A percentile compares a stretch with the other conserved stretches of the same genome.
Evolutionary conservation across 2,797 vertebrate genomes (phyloP).

Genomic region (Poeciliopsis paucimaculata): DNA sequence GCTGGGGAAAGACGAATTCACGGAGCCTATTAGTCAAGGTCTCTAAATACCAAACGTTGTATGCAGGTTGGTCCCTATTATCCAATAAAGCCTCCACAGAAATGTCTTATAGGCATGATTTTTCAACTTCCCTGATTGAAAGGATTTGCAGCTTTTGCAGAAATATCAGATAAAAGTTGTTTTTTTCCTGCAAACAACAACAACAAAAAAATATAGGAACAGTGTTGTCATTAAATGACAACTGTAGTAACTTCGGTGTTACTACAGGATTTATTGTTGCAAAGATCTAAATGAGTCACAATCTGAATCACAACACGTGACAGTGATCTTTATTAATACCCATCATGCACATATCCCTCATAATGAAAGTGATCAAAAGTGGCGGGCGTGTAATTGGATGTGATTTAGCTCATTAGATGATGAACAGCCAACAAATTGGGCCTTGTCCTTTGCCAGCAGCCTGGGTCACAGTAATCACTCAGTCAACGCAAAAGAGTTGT

Average conservation of each 20-base stretch:
- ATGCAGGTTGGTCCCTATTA: slow-evolving; percentile 52
- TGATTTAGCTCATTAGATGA: slow-evolving; percentile 74
- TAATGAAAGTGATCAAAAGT: slow-evolving; percentile 60
- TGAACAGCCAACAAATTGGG: slow-evolving; percentile 67
- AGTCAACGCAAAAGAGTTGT: slow-evolving; percentile 47
- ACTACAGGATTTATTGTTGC: slow-evolving; percentile 26
- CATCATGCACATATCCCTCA: slow-evolving; percentile 58
- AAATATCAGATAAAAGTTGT: neutral
- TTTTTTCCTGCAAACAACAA: slow-evolving; percentile 11
- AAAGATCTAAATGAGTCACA: slow-evolving; percentile 55
- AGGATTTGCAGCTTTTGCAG: neutral
- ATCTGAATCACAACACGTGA: slow-evolving; percentile 60
- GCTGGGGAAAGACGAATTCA: slow-evolving; percentile 59
- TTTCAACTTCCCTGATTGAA: slow-evolving; percentile 4
- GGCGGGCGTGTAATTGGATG: slow-evolving; percentile 74
- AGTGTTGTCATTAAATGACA: slow-evolving; percentile 26
- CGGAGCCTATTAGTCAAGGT: slow-evolving; percentile 72
- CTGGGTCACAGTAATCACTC: slow-evolving; percentile 63
- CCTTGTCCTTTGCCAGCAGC: slow-evolving; percentile 67
- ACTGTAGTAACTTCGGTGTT: slow-evolving; percentile 36
- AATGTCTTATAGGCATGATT: neutral
- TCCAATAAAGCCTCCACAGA: slow-evolving; percentile 51
- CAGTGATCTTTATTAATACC: slow-evolving; percentile 60
- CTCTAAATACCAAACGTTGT: slow-evolving; percentile 63
- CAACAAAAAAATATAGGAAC: neutral